Percentiles rank a stretch among this genome's conserved stretches.
phyloP scores from a whole-genome alignment of 2,797 vertebrate species.

The Ctenochaetus hawaiiensis region DNA sequence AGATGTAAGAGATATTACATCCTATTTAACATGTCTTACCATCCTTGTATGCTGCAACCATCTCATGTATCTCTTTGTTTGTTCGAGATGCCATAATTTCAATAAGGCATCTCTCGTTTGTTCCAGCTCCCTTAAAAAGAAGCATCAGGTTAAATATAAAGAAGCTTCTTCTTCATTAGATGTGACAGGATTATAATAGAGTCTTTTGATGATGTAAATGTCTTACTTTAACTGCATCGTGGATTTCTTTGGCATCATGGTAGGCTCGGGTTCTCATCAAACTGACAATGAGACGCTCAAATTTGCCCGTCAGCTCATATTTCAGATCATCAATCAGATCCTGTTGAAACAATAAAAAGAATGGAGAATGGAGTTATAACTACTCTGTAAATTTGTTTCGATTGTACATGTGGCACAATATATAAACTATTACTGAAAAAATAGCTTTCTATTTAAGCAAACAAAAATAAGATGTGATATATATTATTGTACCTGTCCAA shows the following conservation, averaged over 20 bases:
- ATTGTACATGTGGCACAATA: neutral
- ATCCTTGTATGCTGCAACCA: slow-evolving; percentile 94
- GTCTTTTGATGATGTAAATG: neutral
- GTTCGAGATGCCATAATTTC: slow-evolving; percentile 94
- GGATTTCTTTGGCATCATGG: slow-evolving; percentile 96
- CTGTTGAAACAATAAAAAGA: slow-evolving; percentile 72
- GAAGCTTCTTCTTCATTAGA: neutral
- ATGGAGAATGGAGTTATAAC: neutral
- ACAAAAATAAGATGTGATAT: neutral
- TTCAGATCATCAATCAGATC: slow-evolving; percentile 96
- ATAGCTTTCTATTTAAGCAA: neutral
- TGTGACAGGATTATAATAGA: neutral
- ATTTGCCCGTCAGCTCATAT: slow-evolving; percentile 97
- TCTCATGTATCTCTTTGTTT: slow-evolving; percentile 89
- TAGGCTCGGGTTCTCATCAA: slow-evolving; percentile 93
- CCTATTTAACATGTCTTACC: slow-evolving; percentile 80
- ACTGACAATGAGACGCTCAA: slow-evolving; percentile 94
- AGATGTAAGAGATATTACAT: neutral
- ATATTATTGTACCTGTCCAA: slow-evolving; percentile 89
- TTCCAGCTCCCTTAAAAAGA: slow-evolving; percentile 88
- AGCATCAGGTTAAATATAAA: slow-evolving; percentile 28
- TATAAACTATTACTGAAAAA: neutral
- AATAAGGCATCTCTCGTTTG: slow-evolving; percentile 94
- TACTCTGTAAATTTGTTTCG: neutral
- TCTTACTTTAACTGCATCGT: slow-evolving; percentile 92